Percentiles rank a stretch among this genome's conserved stretches.
Conservation (phyloP, 2,888 invertebrate genomes). For the Heterodera filipjevi region DNA sequence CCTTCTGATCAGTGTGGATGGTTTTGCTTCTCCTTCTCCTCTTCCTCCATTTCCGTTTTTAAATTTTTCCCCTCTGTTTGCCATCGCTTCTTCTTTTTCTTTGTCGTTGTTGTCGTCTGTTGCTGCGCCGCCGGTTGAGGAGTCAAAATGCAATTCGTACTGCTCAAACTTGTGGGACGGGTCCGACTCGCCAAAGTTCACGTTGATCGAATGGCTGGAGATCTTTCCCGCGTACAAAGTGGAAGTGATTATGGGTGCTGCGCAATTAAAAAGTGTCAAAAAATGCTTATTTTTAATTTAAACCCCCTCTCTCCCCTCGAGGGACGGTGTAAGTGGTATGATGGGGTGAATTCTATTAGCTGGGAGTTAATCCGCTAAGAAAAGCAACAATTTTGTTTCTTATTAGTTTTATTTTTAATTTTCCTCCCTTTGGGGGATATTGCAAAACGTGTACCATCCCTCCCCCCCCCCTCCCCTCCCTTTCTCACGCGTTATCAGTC, state of each 20-base stretch:
- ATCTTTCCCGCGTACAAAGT: conserved; percentile 62
- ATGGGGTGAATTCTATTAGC: too few species aligned
- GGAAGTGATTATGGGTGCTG: conserved; percentile 62
- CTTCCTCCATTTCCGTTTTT: too few species aligned
- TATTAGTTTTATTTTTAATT: too few species aligned
- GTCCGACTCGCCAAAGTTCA: conserved; percentile 62
- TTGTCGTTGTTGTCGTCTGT: too few species aligned
- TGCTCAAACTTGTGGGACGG: conserved; percentile 59
- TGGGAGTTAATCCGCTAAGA: too few species aligned
- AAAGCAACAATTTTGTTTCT: too few species aligned
- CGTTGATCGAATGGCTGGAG: conserved; percentile 61
- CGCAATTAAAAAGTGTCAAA: conserved; percentile 9
- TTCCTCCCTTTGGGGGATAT: too few species aligned
- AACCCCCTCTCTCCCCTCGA: too few species aligned
- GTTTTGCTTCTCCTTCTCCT: neutral
- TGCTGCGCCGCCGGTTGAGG: conserved; percentile 44
- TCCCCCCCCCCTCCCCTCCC: too few species aligned
- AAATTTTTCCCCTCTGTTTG: neutral
- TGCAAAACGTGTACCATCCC: too few species aligned
- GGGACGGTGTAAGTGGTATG: too few species aligned
- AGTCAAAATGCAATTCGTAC: conserved; percentile 56
- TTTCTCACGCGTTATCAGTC: neutral
- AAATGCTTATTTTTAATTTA: neutral
- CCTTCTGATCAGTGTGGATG: neutral
- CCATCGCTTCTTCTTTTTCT: conserved; percentile 43